Conservation (phyloP, 2,113 vertebrate species). For the Zosterops borbonicus region DNA sequence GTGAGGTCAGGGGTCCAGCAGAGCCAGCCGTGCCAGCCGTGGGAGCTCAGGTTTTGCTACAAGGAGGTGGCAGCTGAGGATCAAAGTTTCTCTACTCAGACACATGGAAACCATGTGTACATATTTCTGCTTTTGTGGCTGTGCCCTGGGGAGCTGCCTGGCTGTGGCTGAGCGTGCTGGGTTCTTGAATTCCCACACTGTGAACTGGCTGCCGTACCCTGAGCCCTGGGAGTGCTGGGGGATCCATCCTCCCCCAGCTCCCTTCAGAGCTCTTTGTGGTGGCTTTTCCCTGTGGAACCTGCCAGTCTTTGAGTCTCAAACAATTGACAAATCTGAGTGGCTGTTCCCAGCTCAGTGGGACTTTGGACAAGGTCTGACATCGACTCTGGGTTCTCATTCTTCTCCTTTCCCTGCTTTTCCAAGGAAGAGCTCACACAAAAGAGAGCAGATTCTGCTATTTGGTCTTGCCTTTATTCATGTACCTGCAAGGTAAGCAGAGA, state of each 20-base stretch:
- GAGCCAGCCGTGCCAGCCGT: background rate
- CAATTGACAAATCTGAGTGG: background rate
- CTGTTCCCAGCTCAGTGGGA: background rate
- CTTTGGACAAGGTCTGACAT: background rate
- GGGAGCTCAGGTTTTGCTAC: background rate
- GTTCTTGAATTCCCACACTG: background rate
- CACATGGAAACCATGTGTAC: background rate
- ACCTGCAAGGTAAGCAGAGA: background rate
- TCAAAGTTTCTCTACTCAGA: background rate
- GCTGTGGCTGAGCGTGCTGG: accelerated
- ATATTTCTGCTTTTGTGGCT: background rate
- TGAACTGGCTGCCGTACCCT: background rate
- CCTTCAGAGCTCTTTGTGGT: background rate
- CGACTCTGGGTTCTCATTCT: background rate
- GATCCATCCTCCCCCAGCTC: background rate
- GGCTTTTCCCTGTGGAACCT: background rate
- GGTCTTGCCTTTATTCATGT: background rate
- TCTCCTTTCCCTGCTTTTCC: background rate
- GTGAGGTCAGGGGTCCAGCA: accelerated
- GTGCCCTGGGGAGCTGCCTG: background rate
- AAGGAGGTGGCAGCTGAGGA: background rate
- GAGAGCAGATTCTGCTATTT: background rate
- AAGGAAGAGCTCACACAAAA: background rate
- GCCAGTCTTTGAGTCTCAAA: background rate
- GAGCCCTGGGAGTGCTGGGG: accelerated